These are phyloP conservation scores for Agrotis puta DNA, from an alignment of 2,888 invertebrate species.

Conservation along the genomic window DNA sequence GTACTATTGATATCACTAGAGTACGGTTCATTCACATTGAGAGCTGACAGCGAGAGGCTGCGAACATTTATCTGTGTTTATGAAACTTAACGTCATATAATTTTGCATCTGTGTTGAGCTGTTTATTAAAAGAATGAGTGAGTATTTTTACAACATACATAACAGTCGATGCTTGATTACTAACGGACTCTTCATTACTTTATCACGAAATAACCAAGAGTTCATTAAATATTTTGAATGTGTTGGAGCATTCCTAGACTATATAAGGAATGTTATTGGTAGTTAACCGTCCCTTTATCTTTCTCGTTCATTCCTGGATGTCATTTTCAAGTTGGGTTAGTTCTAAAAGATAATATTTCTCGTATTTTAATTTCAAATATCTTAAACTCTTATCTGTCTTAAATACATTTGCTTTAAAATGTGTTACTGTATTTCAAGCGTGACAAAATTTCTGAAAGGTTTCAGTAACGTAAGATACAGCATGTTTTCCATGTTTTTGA, in stretches of 20 bases:
- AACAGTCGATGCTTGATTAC: conserved; percentile 46
- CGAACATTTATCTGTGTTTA: conserved; percentile 59
- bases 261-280: conserved; percentile 30
- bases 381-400: too few species aligned
- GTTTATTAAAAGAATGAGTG: conserved; percentile 55
- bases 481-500: conserved; percentile 32
- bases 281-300: conserved; percentile 18
- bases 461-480: conserved; percentile 3
- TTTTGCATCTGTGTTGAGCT: conserved; percentile 50
- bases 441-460: not conserved
- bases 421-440: not conserved
- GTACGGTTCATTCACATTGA: conserved; percentile 77
- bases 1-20: conserved; percentile 68
- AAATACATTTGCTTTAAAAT: too few species aligned
- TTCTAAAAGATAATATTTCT: not conserved
- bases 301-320: not conserved
- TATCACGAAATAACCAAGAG: conserved; percentile 45
- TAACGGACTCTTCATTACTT: conserved; percentile 48
- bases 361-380: not conserved
- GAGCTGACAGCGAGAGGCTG: conserved; percentile 56
- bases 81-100: conserved; percentile 55
- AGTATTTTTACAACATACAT: conserved; percentile 58
- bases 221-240: conserved; percentile 50
- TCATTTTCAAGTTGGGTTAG: not conserved
- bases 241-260: conserved; percentile 48